Base-by-base conservation (phyloP, 2,797 vertebrate genomes). In the Silurus lanzhouensis region DNA sequence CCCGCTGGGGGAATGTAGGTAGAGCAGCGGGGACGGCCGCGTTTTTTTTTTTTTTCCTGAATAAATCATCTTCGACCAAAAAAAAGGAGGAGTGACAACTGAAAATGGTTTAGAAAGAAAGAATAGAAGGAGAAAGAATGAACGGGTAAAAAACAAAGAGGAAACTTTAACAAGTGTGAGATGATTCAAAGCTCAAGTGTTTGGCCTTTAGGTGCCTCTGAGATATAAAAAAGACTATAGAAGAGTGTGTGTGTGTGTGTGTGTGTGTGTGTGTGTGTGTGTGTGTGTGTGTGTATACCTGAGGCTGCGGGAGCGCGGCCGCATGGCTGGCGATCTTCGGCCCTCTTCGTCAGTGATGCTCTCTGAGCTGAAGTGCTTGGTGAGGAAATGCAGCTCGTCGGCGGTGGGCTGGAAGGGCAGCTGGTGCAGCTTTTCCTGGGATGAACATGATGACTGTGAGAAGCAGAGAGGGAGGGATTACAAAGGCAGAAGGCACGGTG, bases 391-490 rank as follows among this genome's bases (percentile, higher is more conserved):
- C 88, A 99, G 96, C 94, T 99, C 98, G 89, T 99, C 98, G 4
- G 96, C 94, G n/a, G 98, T 99, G 52, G 98, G 98, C 95, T 99
- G 97, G 95, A 96, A 98, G 91, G 98, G 98, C 94, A 99, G 93
- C 95, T 99, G 98, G 95, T 99, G 98, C 90, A 99, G 96, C 95
- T 98, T 97, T 94, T 99, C 98, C 96, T 99, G 98, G 92, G 98
- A 99, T 96, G 98, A 99, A 96, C 97, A 98, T 91, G 98, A 99
- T 90, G 98, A 99, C 98, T 99, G 95, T 96, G 96, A 94, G 95
- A 96, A 96, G 96, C 95, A 96, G 93, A 96, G 95, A 96, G 92
- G 95, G 94, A 96, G 94, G 92, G 95, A 93, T 96, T 96, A 91
- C 88, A 90, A 89, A 85, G 85, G 88, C 82, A 89, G 86, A 84